These are phyloP conservation scores for Catajapyx aquilonaris DNA, from an alignment of 1,140 invertebrate genomes.

Conservation along the genomic window DNA sequence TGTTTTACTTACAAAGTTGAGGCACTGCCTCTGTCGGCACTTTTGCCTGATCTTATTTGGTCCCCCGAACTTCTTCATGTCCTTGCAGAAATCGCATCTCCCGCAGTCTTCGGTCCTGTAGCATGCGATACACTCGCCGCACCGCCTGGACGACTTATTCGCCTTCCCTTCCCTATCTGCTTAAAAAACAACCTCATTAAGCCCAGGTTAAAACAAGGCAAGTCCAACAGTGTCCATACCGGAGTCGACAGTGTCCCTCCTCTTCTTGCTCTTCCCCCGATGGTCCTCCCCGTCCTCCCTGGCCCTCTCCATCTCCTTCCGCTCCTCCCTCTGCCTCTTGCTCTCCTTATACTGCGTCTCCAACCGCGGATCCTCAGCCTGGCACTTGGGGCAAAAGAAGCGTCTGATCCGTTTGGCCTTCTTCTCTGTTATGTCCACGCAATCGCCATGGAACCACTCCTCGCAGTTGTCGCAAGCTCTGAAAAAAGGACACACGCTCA, in stretches of 20 bases:
- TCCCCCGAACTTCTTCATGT: slow-evolving; percentile 55
- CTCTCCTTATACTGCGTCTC: slow-evolving; percentile 47
- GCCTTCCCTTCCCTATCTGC: slow-evolving; percentile 5
- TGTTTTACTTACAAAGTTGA: slow-evolving; percentile 21
- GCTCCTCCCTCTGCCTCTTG: slow-evolving; percentile 11
- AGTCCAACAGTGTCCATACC: no score
- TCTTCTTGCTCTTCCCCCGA: slow-evolving; percentile 18
- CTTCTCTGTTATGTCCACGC: slow-evolving; percentile 81
- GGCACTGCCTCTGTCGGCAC: slow-evolving; percentile 27
- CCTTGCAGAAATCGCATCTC: slow-evolving; percentile 59
- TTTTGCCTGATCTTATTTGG: slow-evolving; percentile 41
- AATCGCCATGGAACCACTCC: slow-evolving; percentile 97
- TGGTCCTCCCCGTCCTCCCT: slow-evolving; percentile 12
- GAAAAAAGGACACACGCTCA: slow-evolving; percentile 15
- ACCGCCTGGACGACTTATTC: slow-evolving; percentile 25
- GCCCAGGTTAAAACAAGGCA: no score
- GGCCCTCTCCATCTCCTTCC: slow-evolving; percentile 22
- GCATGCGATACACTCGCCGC: slow-evolving; percentile 66
- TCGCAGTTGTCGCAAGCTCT: slow-evolving; percentile 90
- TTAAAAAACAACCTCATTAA: no score
- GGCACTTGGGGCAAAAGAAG: slow-evolving; percentile 72
- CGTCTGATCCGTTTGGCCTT: slow-evolving; percentile 83
- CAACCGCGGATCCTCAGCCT: slow-evolving; percentile 57
- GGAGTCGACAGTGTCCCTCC: slow-evolving; percentile 18
- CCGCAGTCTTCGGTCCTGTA: slow-evolving; percentile 62